These are phyloP conservation scores for Sebastes oblongus DNA, from an alignment of 2,797 vertebrate genomes.

Conservation along the genomic window DNA sequence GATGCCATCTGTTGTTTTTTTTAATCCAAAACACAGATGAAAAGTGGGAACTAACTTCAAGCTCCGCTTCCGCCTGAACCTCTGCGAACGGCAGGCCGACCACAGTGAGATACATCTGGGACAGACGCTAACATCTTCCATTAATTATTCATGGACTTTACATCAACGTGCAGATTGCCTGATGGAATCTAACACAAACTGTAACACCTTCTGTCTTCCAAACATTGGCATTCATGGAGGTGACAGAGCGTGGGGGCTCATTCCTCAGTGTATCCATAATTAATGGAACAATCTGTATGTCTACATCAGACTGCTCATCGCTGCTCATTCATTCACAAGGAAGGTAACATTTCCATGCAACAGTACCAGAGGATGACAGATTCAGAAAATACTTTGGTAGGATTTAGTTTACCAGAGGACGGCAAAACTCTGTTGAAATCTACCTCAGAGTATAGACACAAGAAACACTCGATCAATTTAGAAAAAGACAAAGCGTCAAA, in stretches of 20 bases:
- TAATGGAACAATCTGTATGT: conserved; percentile 47
- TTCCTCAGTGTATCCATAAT: conserved; percentile 45
- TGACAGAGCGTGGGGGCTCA: neutral
- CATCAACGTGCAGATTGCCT: conserved; percentile 27
- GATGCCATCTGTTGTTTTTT: neutral
- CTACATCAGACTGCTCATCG: neutral
- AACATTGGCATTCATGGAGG: conserved; percentile 19
- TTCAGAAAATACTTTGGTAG: neutral
- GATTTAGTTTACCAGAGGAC: neutral
- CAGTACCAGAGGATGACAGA: neutral
- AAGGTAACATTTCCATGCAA: neutral
- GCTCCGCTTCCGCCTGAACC: neutral
- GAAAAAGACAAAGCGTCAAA: neutral
- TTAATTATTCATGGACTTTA: conserved; percentile 54
- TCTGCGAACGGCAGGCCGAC: neutral
- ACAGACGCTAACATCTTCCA: conserved; percentile 18
- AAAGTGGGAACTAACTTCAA: neutral
- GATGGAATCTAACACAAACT: conserved; percentile 36
- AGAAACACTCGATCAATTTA: neutral
- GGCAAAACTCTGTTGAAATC: neutral
- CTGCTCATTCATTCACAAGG: conserved; percentile 9
- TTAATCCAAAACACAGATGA: neutral
- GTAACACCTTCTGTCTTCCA: conserved; percentile 39
- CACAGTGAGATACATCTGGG: conserved; percentile 5
- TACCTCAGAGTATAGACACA: neutral